A percentile compares a stretch with the other conserved stretches of the same genome.
These are phyloP conservation scores for Portunus trituberculatus DNA, from an alignment of 1,140 invertebrate genomes.

Conservation along the genomic window DNA sequence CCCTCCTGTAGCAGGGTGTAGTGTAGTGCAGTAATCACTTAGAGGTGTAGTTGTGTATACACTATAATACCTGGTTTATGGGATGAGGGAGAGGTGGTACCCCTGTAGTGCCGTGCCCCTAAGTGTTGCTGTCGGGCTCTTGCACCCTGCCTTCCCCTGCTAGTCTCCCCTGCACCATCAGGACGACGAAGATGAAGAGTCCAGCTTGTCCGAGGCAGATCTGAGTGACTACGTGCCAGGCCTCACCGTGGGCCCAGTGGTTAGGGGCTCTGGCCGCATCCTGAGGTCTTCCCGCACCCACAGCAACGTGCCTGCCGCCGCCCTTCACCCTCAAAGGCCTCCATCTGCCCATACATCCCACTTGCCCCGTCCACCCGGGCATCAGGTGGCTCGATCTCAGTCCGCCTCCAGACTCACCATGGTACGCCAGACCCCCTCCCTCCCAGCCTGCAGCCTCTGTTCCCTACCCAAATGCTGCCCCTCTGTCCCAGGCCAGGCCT, in stretches of 20 bases:
- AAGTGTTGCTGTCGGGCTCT: slow-evolving; percentile 22
- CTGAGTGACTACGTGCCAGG: slow-evolving; percentile 76
- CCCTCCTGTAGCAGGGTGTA: neutral
- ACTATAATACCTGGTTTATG: neutral
- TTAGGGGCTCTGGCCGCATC: slow-evolving; percentile 66
- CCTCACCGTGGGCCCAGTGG: slow-evolving; percentile 38
- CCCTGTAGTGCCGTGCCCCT: neutral
- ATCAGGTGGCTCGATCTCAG: slow-evolving; percentile 75
- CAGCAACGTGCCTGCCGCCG: slow-evolving; percentile 70
- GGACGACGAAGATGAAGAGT: slow-evolving; percentile 75
- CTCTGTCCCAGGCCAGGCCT: neutral
- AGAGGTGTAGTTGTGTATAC: neutral
- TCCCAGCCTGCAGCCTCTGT: neutral
- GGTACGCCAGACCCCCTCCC: slow-evolving; percentile 67
- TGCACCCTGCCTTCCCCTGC: slow-evolving; percentile 30
- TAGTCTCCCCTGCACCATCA: slow-evolving; percentile 59
- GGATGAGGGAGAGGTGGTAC: neutral
- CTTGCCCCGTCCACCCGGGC: slow-evolving; percentile 66
- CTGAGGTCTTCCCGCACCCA: slow-evolving; percentile 70
- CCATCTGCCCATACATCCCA: slow-evolving; percentile 66
- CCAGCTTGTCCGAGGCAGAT: slow-evolving; percentile 77
- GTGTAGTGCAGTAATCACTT: neutral
- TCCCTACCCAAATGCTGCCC: neutral
- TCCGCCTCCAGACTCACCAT: slow-evolving; percentile 76
- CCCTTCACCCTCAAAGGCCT: slow-evolving; percentile 56